Base-by-base conservation (phyloP, 1,140 invertebrate genomes). In the Apis cerana region DNA sequence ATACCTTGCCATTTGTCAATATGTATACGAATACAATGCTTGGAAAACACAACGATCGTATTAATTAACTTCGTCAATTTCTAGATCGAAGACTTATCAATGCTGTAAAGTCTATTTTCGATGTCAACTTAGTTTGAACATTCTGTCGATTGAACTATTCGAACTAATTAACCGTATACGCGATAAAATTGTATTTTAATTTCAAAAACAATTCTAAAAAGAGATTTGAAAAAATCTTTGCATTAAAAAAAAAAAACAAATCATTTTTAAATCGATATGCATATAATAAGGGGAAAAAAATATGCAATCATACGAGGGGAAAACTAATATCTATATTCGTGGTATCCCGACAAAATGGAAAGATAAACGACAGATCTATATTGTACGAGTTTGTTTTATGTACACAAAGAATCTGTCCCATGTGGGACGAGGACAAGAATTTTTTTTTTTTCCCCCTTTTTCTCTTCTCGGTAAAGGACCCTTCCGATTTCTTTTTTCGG, bases 351-450 rank as follows among this genome's bases (percentile, higher is more conserved):
- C 48, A 54, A 58, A 70, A 56, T 7, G 54, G 52, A 5, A 84
- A 87, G 80, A 84, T 87, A 86, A 84, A 84, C 75, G 72, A 75
- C 17, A 65, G n/a, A 70, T 58, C 62, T 64, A 69, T 84, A 80
- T 84, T 86, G 71, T 74, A 84, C n/a, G 59, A 62, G 70, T 15
- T 70, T 82, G 56, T 43, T 77, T 86, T 80, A 68, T 70, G 82
- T 80, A 83, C 74, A 80, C 82, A 61, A 64, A 65, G 76, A 62
- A 64, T 61, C 33, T 80, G 85, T 81, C 86, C 72, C 76, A 54
- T 65, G 67, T 65, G 71, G 71, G 54, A 69, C 56, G 61, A 33
- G 15, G 43, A 43, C 50, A n/a, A 75, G 58, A 59, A 71, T 78
- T 80, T 5, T 43, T 7, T 23, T 67, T 48, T 12, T 17, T 59